phyloP scores from a whole-genome alignment of 2,113 vertebrate genomes.

The Nansenia antarctica region DNA sequence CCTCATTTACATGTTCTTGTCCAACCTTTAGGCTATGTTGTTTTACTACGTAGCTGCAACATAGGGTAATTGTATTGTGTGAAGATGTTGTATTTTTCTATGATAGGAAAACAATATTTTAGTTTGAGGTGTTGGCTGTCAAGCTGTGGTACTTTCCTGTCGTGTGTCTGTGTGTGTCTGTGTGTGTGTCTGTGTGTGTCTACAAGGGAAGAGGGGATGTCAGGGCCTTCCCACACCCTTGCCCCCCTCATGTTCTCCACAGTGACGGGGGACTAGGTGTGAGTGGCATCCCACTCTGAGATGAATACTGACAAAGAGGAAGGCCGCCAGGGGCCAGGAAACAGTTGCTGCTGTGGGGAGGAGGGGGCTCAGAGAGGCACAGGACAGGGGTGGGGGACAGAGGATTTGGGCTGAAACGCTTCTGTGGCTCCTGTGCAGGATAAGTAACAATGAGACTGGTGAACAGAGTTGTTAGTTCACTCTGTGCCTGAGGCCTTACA shows the following conservation, averaged over 20 bases:
- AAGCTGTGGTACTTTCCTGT: conserved; percentile 24
- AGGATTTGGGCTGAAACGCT: background rate
- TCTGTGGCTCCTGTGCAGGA: background rate
- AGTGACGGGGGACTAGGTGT: background rate
- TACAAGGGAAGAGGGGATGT: background rate
- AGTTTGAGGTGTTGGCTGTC: conserved; percentile 20
- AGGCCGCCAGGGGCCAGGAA: conserved; percentile 15
- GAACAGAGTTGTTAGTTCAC: background rate
- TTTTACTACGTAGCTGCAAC: no score
- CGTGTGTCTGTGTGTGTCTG: conserved; percentile 21
- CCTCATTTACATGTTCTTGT: background rate
- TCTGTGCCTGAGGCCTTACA: background rate
- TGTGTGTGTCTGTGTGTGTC: background rate
- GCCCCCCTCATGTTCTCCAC: background rate
- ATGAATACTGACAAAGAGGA: conserved; percentile 1
- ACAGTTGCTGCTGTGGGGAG: background rate
- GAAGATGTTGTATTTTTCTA: background rate
- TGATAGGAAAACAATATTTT: conserved; percentile 15
- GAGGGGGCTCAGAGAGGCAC: background rate
- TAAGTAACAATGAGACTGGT: no score
- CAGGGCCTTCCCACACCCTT: background rate
- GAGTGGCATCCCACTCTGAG: background rate
- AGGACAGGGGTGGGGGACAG: background rate
- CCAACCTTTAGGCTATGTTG: conserved; percentile 13
- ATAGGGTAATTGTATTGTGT: background rate